Conservation (phyloP, 2,888 invertebrate species). For the Abscondita cerata region DNA sequence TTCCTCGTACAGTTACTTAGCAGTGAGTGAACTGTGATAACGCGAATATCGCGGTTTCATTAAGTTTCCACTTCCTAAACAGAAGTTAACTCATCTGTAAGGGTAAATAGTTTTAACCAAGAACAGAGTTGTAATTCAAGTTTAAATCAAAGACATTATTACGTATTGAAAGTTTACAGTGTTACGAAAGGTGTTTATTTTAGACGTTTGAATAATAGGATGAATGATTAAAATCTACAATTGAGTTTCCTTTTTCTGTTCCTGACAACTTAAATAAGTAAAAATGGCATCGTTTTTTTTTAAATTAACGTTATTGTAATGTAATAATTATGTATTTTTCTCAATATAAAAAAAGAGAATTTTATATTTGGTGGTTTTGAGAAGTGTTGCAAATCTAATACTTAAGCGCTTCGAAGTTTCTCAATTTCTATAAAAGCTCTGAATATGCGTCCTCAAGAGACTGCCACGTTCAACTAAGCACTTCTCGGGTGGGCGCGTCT, state of each 20-base stretch:
- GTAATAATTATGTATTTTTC: no score
- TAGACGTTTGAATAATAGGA: conserved; percentile 11
- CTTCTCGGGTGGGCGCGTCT: conserved; percentile 28
- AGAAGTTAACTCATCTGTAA: conserved; percentile 11
- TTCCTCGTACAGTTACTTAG: conserved; percentile 8
- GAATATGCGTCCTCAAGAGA: conserved; percentile 26
- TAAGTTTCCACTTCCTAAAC: conserved; percentile 13
- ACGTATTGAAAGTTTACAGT: conserved; percentile 8
- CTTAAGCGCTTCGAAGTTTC: conserved; percentile 26
- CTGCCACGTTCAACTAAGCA: conserved; percentile 29
- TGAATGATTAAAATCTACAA: no score
- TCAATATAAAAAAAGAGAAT: no score
- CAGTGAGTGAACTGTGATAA: conserved; percentile 17
- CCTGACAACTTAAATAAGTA: no score
- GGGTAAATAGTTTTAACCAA: conserved; percentile 14
- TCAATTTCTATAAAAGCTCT: conserved; percentile 29
- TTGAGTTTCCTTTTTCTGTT: no score
- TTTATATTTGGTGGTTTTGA: conserved; percentile 14
- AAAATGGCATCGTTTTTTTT: no score
- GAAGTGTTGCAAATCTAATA: conserved; percentile 27
- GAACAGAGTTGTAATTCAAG: conserved; percentile 3
- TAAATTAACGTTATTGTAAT: no score
- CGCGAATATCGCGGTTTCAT: conserved; percentile 17
- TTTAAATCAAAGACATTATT: not conserved
- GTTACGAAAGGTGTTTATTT: conserved; percentile 9